Evolutionary conservation across 1,140 invertebrate species (phyloP), one percentile per base, ranked within the genome.

Genomic region (Camponotus floridanus): DNA sequence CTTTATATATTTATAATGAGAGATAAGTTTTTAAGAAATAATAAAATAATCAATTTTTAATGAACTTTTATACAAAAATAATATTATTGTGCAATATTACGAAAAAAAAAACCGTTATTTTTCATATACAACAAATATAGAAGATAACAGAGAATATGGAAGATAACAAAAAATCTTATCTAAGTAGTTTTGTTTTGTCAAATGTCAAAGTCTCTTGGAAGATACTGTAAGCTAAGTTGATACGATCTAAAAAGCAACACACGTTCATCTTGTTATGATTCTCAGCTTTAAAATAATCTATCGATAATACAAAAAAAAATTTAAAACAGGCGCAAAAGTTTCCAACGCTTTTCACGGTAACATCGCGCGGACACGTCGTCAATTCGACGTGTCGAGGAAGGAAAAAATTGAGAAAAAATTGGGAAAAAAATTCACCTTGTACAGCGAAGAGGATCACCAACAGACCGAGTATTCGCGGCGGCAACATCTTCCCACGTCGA

Each of bases 391-490:
- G 61, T 36, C 9, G 42, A 18, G 8, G 31, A 33, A 59, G 9
- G 6, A 62, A 21, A 6, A 15, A 5, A 33, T 8, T 1, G 4
- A 11, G 26, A 51, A 7, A 0, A 45, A 39, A 71, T 18, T 0
- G n/a, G n/a, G 8, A 55, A 11, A 51, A 3, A 45, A 1, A 83
- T 73, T 88, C 59, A 90, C 89, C 86, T 31, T 88, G 86, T 7
- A 57, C 67, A 11, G 78, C 76, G 57, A 90, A 42, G 0, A 90
- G 88, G n/a, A 90, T 45, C 70, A 90, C 86, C 57, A 90, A 45
- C 36, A 89, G 78, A 36, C 80, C 76, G 51, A 90, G 26, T 64
- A 90, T 86, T 90, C 88, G 79, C 26, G 79, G 36, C 13, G 89
- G 33, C 70, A 73, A 51, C 89, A 89, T 89, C 26, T 89, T 83